A percentile compares a stretch with the other conserved stretches of the same genome.
phyloP scores from a whole-genome alignment of 2,888 invertebrate species.

The Drosophila peninsularis region DNA sequence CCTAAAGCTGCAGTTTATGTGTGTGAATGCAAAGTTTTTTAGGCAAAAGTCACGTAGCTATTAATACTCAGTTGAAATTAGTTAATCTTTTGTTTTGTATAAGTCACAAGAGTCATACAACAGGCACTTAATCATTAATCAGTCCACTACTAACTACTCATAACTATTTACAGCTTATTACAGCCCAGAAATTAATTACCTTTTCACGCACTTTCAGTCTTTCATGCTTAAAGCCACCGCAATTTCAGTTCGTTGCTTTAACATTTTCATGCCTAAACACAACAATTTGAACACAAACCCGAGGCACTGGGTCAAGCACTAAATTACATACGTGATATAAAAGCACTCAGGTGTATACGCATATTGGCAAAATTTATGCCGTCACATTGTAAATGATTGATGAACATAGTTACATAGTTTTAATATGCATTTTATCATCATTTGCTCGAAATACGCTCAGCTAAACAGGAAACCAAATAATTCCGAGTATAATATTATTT shows the following conservation, averaged over 20 bases:
- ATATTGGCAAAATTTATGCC: conserved; percentile 10
- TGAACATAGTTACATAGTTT: conserved; percentile 4
- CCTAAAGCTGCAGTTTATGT: not conserved
- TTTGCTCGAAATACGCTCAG: not conserved
- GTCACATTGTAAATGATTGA: conserved; percentile 20
- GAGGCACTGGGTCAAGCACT: conserved; percentile 7
- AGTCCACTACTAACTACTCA: not conserved
- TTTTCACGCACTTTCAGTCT: not conserved
- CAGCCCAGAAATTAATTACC: not conserved
- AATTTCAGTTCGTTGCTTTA: not conserved
- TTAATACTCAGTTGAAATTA: not conserved
- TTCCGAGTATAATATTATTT: not conserved
- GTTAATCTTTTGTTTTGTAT: no score
- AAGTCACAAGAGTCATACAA: no score
- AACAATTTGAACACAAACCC: not conserved
- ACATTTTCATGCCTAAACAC: not conserved
- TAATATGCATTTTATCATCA: conserved; percentile 17
- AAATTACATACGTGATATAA: conserved; percentile 4
- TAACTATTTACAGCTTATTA: no score
- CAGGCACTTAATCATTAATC: no score
- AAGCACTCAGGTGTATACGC: conserved; percentile 10
- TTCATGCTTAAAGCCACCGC: not conserved
- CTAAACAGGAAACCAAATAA: not conserved
- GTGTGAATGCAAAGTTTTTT: no score
- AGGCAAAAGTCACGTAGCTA: not conserved